Percentiles rank a stretch among this genome's conserved stretches.
Evolutionary conservation across 2,888 invertebrate genomes (phyloP).

Genomic region (Papilio elwesi): DNA sequence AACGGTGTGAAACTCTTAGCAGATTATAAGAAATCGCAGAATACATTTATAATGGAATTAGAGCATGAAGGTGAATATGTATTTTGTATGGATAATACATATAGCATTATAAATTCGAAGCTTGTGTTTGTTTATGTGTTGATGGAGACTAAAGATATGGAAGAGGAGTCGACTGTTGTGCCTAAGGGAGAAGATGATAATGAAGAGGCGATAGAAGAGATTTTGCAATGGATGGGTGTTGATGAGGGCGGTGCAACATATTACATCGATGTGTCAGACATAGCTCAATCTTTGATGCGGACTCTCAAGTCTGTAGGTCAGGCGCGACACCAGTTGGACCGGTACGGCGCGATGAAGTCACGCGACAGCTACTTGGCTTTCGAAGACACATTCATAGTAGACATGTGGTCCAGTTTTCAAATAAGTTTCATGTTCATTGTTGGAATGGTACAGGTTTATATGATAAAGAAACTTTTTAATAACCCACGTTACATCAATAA

Average conservation of each 20-base stretch:
- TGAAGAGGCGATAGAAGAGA: slow-evolving; percentile 59
- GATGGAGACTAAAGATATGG: slow-evolving; percentile 83
- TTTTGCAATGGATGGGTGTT: slow-evolving; percentile 67
- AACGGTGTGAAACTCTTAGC: slow-evolving; percentile 83
- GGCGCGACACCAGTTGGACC: slow-evolving; percentile 86
- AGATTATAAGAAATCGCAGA: slow-evolving; percentile 88
- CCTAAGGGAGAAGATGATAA: slow-evolving; percentile 54
- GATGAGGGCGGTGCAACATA: slow-evolving; percentile 61
- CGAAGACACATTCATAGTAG: slow-evolving; percentile 91
- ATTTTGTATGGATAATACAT: slow-evolving; percentile 94
- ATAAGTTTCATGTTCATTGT: slow-evolving; percentile 89
- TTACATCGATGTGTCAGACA: slow-evolving; percentile 76
- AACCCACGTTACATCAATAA: slow-evolving; percentile 40
- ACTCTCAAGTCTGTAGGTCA: slow-evolving; percentile 86
- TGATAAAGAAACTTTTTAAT: slow-evolving; percentile 86
- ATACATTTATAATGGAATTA: slow-evolving; percentile 86
- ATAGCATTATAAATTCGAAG: slow-evolving; percentile 91
- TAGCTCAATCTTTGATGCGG: slow-evolving; percentile 86
- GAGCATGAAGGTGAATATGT: slow-evolving; percentile 88
- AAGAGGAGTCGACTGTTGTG: slow-evolving; percentile 56
- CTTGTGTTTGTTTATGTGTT: slow-evolving; percentile 91
- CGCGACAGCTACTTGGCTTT: slow-evolving; percentile 92
- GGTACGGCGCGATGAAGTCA: slow-evolving; percentile 89
- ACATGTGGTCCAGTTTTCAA: slow-evolving; percentile 90
- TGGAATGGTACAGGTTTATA: slow-evolving; percentile 89